Conservation (phyloP, 2,888 invertebrate genomes). For the Tinea pellionella region DNA sequence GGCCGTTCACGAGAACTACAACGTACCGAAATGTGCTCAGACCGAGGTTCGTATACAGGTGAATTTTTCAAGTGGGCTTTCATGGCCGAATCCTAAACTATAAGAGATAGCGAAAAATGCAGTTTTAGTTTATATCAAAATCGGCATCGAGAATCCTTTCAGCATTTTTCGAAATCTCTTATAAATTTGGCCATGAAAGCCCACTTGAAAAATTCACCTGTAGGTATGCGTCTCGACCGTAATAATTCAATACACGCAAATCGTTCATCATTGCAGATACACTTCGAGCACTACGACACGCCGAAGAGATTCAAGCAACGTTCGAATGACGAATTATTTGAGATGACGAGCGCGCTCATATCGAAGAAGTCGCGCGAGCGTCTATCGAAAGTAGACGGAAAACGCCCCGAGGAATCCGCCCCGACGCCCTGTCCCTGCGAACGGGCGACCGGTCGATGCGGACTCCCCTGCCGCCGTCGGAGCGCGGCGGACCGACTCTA, state of each 20-base stretch:
- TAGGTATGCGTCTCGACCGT: too few relatives aligned
- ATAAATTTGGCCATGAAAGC: too few relatives aligned
- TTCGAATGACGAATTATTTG: slow-evolving; percentile 62
- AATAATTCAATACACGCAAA: too few relatives aligned
- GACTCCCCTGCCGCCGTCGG: slow-evolving; percentile 28
- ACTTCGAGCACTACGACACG: slow-evolving; percentile 78
- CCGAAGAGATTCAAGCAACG: slow-evolving; percentile 79
- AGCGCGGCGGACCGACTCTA: slow-evolving; percentile 36
- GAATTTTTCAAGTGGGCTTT: too few relatives aligned
- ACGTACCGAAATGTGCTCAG: slow-evolving; percentile 73
- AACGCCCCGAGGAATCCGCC: background rate
- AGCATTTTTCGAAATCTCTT: too few relatives aligned
- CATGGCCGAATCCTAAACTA: too few relatives aligned
- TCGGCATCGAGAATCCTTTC: too few relatives aligned
- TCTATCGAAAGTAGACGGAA: slow-evolving; percentile 60
- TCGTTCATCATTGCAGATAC: slow-evolving; percentile 39
- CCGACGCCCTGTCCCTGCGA: background rate
- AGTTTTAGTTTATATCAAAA: too few relatives aligned
- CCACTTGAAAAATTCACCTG: too few relatives aligned
- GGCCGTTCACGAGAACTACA: slow-evolving; percentile 75
- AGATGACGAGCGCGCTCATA: slow-evolving; percentile 60
- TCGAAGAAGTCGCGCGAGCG: slow-evolving; percentile 76
- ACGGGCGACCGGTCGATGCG: background rate
- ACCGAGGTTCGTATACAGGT: background rate
- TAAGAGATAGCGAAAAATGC: too few relatives aligned